These are phyloP conservation scores for Pampus argenteus DNA, from an alignment of 2,797 vertebrate genomes.

Conservation along the genomic window DNA sequence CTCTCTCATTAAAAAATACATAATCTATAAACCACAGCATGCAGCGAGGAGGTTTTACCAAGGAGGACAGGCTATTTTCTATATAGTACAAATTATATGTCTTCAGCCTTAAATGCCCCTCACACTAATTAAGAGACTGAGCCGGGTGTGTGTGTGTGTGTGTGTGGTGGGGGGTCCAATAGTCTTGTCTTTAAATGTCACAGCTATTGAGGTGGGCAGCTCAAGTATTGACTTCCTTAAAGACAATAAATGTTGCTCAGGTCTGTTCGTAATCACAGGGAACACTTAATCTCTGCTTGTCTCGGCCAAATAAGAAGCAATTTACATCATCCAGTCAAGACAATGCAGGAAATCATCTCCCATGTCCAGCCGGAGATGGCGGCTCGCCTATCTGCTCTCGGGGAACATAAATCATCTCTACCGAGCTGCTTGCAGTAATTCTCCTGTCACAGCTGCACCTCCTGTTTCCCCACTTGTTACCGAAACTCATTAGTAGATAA, in stretches of 20 bases:
- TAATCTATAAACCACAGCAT: too few relatives aligned
- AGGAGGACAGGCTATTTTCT: too few relatives aligned
- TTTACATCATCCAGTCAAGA: slow-evolving; percentile 34
- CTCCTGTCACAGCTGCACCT: slow-evolving; percentile 74
- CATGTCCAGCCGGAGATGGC: slow-evolving; percentile 18
- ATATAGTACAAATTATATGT: too few relatives aligned
- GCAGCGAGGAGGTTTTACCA: too few relatives aligned
- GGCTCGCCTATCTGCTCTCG: slow-evolving; percentile 8
- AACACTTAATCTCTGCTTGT: slow-evolving; percentile 27
- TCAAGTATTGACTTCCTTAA: neutral
- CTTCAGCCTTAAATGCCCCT: too few relatives aligned
- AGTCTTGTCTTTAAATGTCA: slow-evolving; percentile 49
- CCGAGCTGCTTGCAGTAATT: slow-evolving; percentile 54
- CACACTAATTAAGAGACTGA: too few relatives aligned
- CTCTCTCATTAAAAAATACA: too few relatives aligned
- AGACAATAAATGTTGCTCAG: slow-evolving; percentile 5
- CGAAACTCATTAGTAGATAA: slow-evolving; percentile 86
- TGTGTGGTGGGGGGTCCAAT: too few relatives aligned
- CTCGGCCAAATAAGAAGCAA: slow-evolving; percentile 18
- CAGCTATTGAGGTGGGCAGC: slow-evolving; percentile 29
- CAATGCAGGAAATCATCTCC: slow-evolving; percentile 40
- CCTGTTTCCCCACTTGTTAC: slow-evolving; percentile 84
- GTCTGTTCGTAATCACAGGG: slow-evolving; percentile 22
- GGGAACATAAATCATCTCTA: slow-evolving; percentile 46
- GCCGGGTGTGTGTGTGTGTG: too few relatives aligned